phyloP scores from a whole-genome alignment of 2,797 vertebrate species.

The Rousettus madagascariensis region DNA sequence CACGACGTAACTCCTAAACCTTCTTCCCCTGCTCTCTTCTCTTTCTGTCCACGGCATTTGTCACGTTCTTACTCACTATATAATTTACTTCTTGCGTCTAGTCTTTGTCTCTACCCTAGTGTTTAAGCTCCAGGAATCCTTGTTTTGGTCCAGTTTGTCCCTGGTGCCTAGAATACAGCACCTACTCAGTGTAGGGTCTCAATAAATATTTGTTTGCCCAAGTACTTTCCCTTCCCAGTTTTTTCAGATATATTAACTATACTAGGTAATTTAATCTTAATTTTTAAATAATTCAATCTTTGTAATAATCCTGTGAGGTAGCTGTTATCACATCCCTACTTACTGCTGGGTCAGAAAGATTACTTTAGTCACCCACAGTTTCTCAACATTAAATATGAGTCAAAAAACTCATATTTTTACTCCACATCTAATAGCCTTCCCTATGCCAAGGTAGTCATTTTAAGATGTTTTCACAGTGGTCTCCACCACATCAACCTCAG shows the following conservation, averaged over 20 bases:
- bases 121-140: not conserved
- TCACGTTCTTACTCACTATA: not conserved
- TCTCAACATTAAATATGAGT: not conserved
- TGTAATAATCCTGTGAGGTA: not conserved
- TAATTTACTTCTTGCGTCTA: not conserved
- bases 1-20: not conserved
- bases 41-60: not conserved
- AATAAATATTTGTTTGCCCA: not conserved
- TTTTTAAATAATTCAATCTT: not conserved
- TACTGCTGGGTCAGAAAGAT: not conserved
- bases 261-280: not conserved
- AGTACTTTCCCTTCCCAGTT: not conserved
- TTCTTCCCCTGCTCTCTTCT: not conserved
- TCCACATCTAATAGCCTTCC: not conserved
- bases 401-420: not conserved
- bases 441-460: not conserved
- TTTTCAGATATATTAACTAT: not conserved
- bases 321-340: not conserved
- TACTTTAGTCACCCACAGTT: not conserved
- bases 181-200: not conserved
- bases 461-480: not conserved
- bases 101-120: not conserved
- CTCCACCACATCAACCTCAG: not conserved
- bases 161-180: not conserved
- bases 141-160: constrained; percentile 13